Evolutionary conservation across 2,888 invertebrate species (phyloP).

Genomic region (Dyspetes luteomarginatus): DNA sequence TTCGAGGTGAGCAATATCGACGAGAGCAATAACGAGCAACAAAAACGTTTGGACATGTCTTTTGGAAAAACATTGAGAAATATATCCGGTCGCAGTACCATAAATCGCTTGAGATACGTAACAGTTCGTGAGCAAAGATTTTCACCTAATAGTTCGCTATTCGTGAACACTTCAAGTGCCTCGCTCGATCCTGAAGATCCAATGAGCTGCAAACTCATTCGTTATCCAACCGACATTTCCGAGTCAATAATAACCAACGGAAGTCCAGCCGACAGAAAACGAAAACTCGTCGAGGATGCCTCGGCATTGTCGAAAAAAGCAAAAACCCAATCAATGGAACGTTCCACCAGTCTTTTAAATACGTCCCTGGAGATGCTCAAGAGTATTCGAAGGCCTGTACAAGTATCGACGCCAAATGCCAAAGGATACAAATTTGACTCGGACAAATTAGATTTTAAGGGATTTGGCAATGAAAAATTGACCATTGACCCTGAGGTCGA

Average conservation of each 20-base stretch:
- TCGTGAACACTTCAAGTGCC: constrained; percentile 78
- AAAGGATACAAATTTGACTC: constrained; percentile 71
- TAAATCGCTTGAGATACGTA: constrained; percentile 76
- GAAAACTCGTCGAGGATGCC: constrained; percentile 69
- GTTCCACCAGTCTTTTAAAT: constrained; percentile 70
- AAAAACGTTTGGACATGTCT: constrained; percentile 72
- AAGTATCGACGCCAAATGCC: constrained; percentile 76
- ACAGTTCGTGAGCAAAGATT: constrained; percentile 75
- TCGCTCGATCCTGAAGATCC: constrained; percentile 72
- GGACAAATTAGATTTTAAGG: constrained; percentile 69
- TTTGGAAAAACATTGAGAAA: constrained; percentile 80
- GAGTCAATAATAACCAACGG: constrained; percentile 72
- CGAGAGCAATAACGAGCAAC: constrained; percentile 7
- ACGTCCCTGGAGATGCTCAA: constrained; percentile 75
- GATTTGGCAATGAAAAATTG: constrained; percentile 65
- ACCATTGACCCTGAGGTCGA: constrained; percentile 64
- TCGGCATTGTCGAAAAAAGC: constrained; percentile 70
- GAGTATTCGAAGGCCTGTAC: constrained; percentile 74
- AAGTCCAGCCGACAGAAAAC: constrained; percentile 74
- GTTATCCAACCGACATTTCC: constrained; percentile 68
- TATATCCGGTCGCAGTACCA: constrained; percentile 79
- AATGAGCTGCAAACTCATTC: constrained; percentile 71
- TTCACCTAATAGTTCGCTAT: constrained; percentile 80
- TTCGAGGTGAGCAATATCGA: constrained; percentile 67
- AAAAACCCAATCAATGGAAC: constrained; percentile 71